Base-by-base conservation (phyloP, 1,140 invertebrate genomes). In the Leptinotarsa defecta region DNA sequence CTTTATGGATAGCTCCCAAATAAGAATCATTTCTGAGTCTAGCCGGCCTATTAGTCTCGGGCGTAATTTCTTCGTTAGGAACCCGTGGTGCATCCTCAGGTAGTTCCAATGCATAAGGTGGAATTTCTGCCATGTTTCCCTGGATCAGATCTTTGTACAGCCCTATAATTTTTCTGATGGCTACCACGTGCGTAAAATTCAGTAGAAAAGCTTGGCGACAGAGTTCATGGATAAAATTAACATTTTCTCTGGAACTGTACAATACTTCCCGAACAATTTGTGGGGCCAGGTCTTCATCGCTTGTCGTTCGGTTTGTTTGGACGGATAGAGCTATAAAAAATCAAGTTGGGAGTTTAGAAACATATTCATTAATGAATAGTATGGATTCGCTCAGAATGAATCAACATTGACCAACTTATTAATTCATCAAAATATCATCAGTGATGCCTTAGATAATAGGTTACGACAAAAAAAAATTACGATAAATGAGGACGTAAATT, bases 111-210 rank as follows among this genome's bases (percentile, higher is more conserved):
- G 97, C 91, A 84, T 97, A 98, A 1, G 93, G 91, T 1, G 95
- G 95, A 75, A 94, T 88, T 83, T 95, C 93, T 82, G 91, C 87
- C 65, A 92, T 87, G 83, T 90, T 95, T 92, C 88, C 92, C 49
- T 80, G 94, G 85, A 98, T 97, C 94, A 97, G 97, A 85, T 98
- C 96, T 85, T 96, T 96, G 83, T 98, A 98, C n/a, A 97, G 93
- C 71, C 92, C 90, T 78, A 98, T 96, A 57, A 96, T 95, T 83
- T 94, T 93, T 57, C 95, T 88, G 74, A 97, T 95, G 3, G 96
- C 94, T 74, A 91, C 91, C 6, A 95, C 93, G 84, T 97, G 94
- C 43, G 91, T 91, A 83, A 97, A 96, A 79, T 95, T 94, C 72
- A 98, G 87, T 20, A 98, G 88, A 86, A 98, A 96, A 20, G 96